phyloP scores from a whole-genome alignment of 2,888 invertebrate genomes.

The Eucriotettix oculatus region DNA sequence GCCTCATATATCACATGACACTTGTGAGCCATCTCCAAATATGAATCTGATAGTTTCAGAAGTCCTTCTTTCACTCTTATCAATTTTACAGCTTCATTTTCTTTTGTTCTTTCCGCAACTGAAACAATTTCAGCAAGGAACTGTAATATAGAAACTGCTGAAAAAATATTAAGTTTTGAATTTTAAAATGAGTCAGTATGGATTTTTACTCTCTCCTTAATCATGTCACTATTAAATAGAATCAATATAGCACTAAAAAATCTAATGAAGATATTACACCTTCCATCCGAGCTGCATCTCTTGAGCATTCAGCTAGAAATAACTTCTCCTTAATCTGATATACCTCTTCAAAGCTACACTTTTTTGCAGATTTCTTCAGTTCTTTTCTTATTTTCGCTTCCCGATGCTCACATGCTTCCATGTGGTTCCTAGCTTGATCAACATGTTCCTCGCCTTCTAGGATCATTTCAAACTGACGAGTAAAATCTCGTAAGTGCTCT shows the following conservation, averaged over 20 bases:
- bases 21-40: conserved; percentile 29
- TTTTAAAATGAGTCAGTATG: no score
- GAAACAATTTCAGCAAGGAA: conserved; percentile 10
- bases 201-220: no score
- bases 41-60: conserved; percentile 29
- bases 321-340: conserved; percentile 26
- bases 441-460: conserved; percentile 30
- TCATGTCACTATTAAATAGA: no score
- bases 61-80: conserved; percentile 31
- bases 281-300: conserved; percentile 30
- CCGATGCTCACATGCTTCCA: conserved; percentile 25
- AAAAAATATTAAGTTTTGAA: neutral
- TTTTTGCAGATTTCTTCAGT: conserved; percentile 25
- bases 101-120: conserved; percentile 29
- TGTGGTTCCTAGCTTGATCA: conserved; percentile 25
- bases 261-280: conserved; percentile 19
- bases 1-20: conserved; percentile 30
- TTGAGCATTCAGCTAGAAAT: conserved; percentile 27
- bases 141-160: neutral
- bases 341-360: conserved; percentile 25
- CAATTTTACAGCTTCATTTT: conserved; percentile 33
- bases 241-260: neutral
- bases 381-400: conserved; percentile 28
- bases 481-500: conserved; percentile 29
- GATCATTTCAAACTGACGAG: conserved; percentile 29